Percentiles rank a stretch among this genome's conserved stretches.
Conservation (phyloP, 2,797 vertebrate species). For the Meda fulgida region DNA sequence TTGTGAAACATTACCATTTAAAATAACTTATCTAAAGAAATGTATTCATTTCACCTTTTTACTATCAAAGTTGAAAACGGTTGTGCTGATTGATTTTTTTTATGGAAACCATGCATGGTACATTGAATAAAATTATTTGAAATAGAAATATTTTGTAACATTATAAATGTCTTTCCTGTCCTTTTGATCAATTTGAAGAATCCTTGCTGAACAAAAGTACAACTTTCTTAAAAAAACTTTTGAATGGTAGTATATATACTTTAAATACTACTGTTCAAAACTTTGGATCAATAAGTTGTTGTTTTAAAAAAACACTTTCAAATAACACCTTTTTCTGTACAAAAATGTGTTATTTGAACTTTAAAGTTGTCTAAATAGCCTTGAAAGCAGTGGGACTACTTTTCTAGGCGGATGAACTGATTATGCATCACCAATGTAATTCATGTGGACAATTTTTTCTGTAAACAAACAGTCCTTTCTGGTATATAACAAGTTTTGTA, state of each 20-base stretch:
- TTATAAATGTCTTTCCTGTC: neutral
- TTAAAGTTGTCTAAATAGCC: neutral
- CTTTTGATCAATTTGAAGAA: neutral
- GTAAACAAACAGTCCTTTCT: neutral
- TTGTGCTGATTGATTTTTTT: neutral
- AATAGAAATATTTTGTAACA: neutral
- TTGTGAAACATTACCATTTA: neutral
- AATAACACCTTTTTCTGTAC: neutral
- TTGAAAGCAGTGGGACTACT: neutral
- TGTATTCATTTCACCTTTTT: neutral
- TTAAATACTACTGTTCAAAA: neutral
- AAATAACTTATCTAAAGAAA: neutral
- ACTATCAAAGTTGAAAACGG: neutral
- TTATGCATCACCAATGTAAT: neutral
- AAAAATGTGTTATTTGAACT: neutral
- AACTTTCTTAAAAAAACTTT: neutral
- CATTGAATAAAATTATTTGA: neutral
- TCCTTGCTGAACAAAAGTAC: neutral
- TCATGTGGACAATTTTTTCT: neutral
- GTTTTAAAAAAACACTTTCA: neutral
- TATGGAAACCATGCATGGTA: neutral
- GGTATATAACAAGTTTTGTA: neutral
- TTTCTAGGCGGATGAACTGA: neutral
- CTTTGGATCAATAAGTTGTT: neutral
- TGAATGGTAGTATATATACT: neutral